Percentiles rank a stretch among this genome's conserved stretches.
Evolutionary conservation across 1,140 invertebrate species (phyloP).

Genomic region (Helicoverpa zea): DNA sequence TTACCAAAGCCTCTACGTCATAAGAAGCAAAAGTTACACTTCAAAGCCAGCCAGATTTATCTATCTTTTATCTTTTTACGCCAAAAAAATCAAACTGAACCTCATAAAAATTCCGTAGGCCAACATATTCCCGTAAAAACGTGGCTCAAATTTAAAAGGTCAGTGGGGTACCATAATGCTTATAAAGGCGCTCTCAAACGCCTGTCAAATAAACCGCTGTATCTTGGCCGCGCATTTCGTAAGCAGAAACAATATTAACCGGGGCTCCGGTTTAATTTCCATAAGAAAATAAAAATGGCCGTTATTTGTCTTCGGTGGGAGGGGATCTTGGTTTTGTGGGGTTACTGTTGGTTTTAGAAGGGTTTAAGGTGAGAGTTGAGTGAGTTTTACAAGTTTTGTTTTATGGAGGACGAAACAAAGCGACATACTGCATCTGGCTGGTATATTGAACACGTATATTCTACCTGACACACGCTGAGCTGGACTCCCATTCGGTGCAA

Average conservation of each 20-base stretch:
- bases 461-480: no score
- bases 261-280: slow-evolving; percentile 69
- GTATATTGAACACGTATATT: no score
- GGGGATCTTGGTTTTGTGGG: slow-evolving; percentile 56
- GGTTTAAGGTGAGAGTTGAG: neutral
- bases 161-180: slow-evolving; percentile 19
- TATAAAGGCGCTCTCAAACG: slow-evolving; percentile 38
- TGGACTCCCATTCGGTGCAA: no score
- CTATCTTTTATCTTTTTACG: no score
- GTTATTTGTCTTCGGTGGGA: slow-evolving; percentile 70
- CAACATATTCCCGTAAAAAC: slow-evolving; percentile 4
- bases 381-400: neutral
- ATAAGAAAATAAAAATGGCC: slow-evolving; percentile 79
- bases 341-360: slow-evolving; percentile 53
- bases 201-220: slow-evolving; percentile 51
- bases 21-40: no score
- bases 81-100: neutral
- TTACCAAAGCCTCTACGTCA: no score
- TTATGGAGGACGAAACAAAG: neutral
- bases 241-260: slow-evolving; percentile 65
- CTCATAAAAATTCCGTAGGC: slow-evolving; percentile 4
- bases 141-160: slow-evolving; percentile 12
- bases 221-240: slow-evolving; percentile 48
- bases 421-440: no score
- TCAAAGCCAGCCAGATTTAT: neutral